phyloP scores from a whole-genome alignment of 2,888 invertebrate species.

The Microctonus hyperodae region DNA sequence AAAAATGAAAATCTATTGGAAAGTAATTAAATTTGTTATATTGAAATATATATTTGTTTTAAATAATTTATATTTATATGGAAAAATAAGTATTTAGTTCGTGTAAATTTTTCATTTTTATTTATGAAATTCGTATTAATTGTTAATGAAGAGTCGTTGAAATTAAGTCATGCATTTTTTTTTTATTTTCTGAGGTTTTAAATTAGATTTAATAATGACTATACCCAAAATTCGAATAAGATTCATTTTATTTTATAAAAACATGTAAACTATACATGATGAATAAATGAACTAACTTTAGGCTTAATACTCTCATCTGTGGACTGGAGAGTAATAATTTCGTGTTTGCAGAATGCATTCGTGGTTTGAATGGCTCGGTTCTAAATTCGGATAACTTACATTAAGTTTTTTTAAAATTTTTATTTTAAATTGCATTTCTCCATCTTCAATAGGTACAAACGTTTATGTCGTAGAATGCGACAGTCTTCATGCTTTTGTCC shows the following conservation, averaged over 20 bases:
- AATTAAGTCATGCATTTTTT: no score
- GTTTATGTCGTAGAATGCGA: slow-evolving; percentile 22
- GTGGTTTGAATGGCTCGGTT: slow-evolving; percentile 55
- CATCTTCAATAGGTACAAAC: slow-evolving; percentile 43
- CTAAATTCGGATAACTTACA: slow-evolving; percentile 41
- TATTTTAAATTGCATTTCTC: slow-evolving; percentile 23
- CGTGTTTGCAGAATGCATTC: slow-evolving; percentile 38
- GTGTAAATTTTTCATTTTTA: no score
- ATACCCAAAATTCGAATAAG: slow-evolving; percentile 28
- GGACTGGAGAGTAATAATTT: slow-evolving; percentile 31
- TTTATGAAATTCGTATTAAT: no score
- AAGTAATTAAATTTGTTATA: no score
- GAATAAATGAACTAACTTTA: slow-evolving; percentile 50
- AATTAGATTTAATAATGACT: no score
- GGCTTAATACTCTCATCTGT: slow-evolving; percentile 45
- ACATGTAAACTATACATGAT: slow-evolving; percentile 59
- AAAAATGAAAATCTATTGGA: no score
- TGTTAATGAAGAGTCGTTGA: no score
- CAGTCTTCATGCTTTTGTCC: not conserved
- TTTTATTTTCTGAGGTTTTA: no score
- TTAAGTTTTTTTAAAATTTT: slow-evolving; percentile 22
- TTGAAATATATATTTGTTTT: no score
- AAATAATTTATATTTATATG: no score
- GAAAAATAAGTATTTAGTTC: no score
- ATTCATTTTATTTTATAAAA: slow-evolving; percentile 58